Evolutionary conservation across 2,113 vertebrate species (phyloP), one percentile per base, ranked within the genome.

Genomic region (Hippocampus comes): DNA sequence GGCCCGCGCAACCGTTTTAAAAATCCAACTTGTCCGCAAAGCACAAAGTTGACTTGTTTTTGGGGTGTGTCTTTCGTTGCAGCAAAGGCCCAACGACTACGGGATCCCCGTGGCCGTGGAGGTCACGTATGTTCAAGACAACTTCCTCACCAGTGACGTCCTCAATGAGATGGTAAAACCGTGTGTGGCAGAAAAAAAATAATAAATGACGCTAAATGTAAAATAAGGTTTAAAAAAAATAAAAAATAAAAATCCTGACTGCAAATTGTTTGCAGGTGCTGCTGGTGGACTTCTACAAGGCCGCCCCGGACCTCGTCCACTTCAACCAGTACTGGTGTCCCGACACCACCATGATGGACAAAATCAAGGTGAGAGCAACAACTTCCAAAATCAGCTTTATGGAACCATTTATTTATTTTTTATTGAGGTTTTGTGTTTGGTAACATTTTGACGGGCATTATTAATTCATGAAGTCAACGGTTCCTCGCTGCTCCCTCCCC

Each of bases 41-140:
- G 5, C 34, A 43, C 42, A 43, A 9, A 38, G 34, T 38, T 38
- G 34, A 38, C 34, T 38, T 38, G 6, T 38, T 38, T 34, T 34
- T 34, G 5, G 34, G 34, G 5, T 5, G 5, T 6, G 60, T 42
- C 8, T 56, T 23, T n/a, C 2, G 3, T 56, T 68, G 3, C 78
- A 98, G 96, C 97, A 99, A 94, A 82, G 96, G 20, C 94, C 96
- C 14, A 96, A 95, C 0, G 97, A 99, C 87, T 95, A 99, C 0
- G 95, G 97, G 2, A 96, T 98, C 76, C 97, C 97, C 27, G 97
- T 99, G 78, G 96, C 96, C 0, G 96, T 99, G 57, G 97, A 99
- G 84, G 95, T 97, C 82, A 95, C 95, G 15, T 96, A 95, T 1
- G 90, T 96, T 42, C 96, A 98, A 86, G 97, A 99, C 11, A 94